Evolutionary conservation across 2,888 invertebrate genomes (phyloP), one percentile per base, ranked within the genome.

Genomic region (Zootermopsis nevadensis): DNA sequence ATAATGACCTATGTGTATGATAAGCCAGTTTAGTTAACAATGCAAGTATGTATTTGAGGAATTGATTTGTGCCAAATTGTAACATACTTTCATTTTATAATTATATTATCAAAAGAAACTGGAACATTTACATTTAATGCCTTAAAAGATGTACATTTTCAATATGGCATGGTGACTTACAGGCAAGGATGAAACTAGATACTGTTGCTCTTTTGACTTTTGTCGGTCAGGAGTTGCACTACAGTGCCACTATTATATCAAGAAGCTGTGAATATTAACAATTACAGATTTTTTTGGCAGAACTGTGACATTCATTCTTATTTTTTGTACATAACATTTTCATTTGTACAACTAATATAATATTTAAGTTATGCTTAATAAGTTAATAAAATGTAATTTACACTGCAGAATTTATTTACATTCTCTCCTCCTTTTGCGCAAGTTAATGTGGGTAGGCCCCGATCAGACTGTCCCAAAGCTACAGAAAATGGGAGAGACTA

Each of bases 271-370:
- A 79, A 79, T 79, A 53, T 77, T 77, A 83, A 74, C 53, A 83
- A 76, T 12, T 80, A 60, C 72, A 80, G 67, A 53, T 60, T 80
- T 82, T n/a, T 77, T 72, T 83, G 83, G 53, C 76, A 80, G 77
- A 81, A 83, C 48, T 82, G 67, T 84, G 83, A 80, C 77, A 74
- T 69, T 79, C 76, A 72, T 80, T 79, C 53, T 80, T 82, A 69
- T 84, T 82, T 81, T 83, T 83, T 84, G 84, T 84, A 84, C 74
- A 84, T 82, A 84, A 82, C 81, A 81, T 66, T 82, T 83, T 80
- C 69, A 83, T 82, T 84, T 82, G 81, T 83, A 85, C 83, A 84
- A 84, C 82, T 80, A 81, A 84, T 83, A 82, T 69, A 83, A 79
- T 80, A 77, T 48, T 80, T 83, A 84, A 84, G 82, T 85, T 83